These are phyloP conservation scores for Meloidogyne floridensis DNA, from an alignment of 1,140 invertebrate species.

Conservation along the genomic window DNA sequence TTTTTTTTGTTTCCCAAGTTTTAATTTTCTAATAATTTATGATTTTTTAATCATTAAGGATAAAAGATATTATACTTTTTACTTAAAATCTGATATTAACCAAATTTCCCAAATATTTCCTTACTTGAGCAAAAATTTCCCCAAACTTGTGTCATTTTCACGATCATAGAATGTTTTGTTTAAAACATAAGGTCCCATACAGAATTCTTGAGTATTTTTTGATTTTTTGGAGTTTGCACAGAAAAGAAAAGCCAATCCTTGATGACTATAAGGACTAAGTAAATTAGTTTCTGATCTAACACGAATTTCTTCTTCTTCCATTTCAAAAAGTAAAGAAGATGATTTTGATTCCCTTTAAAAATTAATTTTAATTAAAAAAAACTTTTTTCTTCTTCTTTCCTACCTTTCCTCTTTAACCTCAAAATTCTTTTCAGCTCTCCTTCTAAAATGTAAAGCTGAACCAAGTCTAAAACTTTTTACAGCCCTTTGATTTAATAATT, in stretches of 20 bases:
- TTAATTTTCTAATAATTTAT: too few species aligned
- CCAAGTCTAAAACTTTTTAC: constrained; percentile 35
- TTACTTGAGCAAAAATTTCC: constrained; percentile 76
- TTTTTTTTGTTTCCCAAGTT: too few species aligned
- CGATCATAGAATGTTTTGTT: constrained; percentile 68
- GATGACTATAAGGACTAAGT: constrained; percentile 82
- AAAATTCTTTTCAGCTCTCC: constrained; percentile 34
- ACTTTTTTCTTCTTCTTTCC: constrained; percentile 22
- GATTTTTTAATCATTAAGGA: too few species aligned
- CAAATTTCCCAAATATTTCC: not conserved
- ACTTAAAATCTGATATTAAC: too few species aligned
- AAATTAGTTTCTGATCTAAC: constrained; percentile 72
- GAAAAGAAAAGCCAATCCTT: constrained; percentile 83
- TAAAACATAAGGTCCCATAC: constrained; percentile 70
- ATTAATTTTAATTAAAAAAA: not conserved
- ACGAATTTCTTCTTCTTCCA: constrained; percentile 13
- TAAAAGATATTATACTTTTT: too few species aligned
- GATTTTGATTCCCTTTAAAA: constrained; percentile 20
- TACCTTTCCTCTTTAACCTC: constrained; percentile 45
- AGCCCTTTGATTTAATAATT: constrained; percentile 18
- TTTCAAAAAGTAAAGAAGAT: constrained; percentile 12
- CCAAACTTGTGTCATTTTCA: constrained; percentile 94
- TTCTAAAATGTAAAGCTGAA: constrained; percentile 40
- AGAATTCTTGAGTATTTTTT: constrained; percentile 73
- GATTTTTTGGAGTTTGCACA: constrained; percentile 85